Percentiles rank a stretch among this genome's conserved stretches.
Conservation (phyloP, 2,888 invertebrate species). For the Ctenicera cuprea region DNA sequence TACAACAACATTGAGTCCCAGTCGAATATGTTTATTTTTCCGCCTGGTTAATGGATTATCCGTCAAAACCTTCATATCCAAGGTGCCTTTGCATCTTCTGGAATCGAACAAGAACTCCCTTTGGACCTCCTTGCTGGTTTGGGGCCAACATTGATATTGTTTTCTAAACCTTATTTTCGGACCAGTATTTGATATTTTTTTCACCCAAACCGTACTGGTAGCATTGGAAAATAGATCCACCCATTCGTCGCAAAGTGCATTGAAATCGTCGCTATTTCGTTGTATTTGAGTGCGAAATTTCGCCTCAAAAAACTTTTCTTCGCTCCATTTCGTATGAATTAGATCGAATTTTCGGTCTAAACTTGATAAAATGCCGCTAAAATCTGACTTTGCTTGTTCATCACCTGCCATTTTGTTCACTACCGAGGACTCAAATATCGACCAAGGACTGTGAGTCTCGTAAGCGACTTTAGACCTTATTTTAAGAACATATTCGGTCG, state of each 20-base stretch:
- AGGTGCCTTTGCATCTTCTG: slow-evolving; percentile 68
- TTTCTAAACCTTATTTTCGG: slow-evolving; percentile 71
- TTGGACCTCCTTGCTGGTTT: slow-evolving; percentile 67
- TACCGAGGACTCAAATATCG: slow-evolving; percentile 54
- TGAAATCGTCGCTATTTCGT: slow-evolving; percentile 69
- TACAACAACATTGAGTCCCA: slow-evolving; percentile 70
- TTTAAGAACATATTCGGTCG: not conserved
- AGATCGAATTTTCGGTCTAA: slow-evolving; percentile 69
- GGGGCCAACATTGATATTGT: slow-evolving; percentile 72
- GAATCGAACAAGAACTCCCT: slow-evolving; percentile 70
- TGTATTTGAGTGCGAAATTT: slow-evolving; percentile 70
- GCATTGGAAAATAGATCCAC: slow-evolving; percentile 70
- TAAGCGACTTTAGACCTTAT: not conserved
- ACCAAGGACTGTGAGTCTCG: slow-evolving; percentile 38
- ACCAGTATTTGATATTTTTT: slow-evolving; percentile 71
- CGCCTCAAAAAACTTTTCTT: slow-evolving; percentile 67
- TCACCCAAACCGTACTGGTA: slow-evolving; percentile 70
- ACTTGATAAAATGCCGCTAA: slow-evolving; percentile 66
- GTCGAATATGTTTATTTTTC: slow-evolving; percentile 69
- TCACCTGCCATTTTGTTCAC: slow-evolving; percentile 61
- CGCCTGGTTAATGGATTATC: slow-evolving; percentile 68
- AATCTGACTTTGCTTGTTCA: slow-evolving; percentile 67
- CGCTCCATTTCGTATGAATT: slow-evolving; percentile 68
- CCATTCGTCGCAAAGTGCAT: slow-evolving; percentile 70
- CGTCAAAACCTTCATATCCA: slow-evolving; percentile 70